Conservation (phyloP, 2,888 invertebrate species). For the Kuschelorhynchus macadamiae region DNA sequence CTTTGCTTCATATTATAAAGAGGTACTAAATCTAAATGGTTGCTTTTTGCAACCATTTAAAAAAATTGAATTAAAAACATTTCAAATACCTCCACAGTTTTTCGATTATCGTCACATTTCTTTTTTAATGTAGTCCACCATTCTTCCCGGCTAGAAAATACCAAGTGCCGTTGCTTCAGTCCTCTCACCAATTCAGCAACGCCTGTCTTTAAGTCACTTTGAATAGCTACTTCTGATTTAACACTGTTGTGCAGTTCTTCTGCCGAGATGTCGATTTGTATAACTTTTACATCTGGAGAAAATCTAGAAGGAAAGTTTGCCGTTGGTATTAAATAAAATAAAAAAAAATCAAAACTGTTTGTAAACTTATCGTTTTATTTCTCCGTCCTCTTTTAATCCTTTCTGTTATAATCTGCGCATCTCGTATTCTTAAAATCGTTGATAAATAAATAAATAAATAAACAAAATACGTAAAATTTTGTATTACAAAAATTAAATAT, state of each 20-base stretch:
- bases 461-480: too few relatives aligned
- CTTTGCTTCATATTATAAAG: too few relatives aligned
- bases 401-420: too few relatives aligned
- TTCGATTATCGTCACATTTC: conserved; percentile 82
- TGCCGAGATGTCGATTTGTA: conserved; percentile 88
- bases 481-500: too few relatives aligned
- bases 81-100: conserved; percentile 75
- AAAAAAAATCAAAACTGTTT: too few relatives aligned
- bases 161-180: conserved; percentile 72
- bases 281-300: conserved; percentile 85
- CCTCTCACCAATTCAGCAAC: conserved; percentile 75
- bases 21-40: too few relatives aligned
- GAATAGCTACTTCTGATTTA: conserved; percentile 82
- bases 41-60: too few relatives aligned
- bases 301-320: conserved; percentile 74
- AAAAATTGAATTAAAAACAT: too few relatives aligned
- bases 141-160: conserved; percentile 71
- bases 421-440: too few relatives aligned
- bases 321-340: not conserved
- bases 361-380: too few relatives aligned
- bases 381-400: too few relatives aligned
- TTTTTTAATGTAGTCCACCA: conserved; percentile 86
- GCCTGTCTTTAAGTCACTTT: conserved; percentile 87
- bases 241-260: conserved; percentile 96
- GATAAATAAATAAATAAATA: too few relatives aligned